phyloP scores from a whole-genome alignment of 2,113 vertebrate genomes.

The Tetrao urogallus region DNA sequence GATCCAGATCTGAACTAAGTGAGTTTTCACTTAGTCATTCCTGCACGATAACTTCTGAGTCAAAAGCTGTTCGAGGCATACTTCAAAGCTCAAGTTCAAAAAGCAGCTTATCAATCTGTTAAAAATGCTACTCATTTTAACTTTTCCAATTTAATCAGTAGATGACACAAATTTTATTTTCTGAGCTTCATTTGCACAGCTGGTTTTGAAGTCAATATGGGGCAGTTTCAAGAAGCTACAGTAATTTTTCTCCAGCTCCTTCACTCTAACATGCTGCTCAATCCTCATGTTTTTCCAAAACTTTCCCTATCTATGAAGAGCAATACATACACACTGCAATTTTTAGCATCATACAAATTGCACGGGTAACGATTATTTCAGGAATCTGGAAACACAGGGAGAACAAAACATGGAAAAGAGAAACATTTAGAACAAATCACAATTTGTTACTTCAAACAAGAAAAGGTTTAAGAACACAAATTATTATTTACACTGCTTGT shows the following conservation, averaged over 20 bases:
- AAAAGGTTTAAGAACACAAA: not conserved
- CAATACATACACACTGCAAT: not conserved
- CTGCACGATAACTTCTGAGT: not conserved
- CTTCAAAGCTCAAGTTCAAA: not conserved
- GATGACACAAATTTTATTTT: not conserved
- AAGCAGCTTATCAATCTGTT: not conserved
- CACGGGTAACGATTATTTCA: not conserved
- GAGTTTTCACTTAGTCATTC: not conserved
- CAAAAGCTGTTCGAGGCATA: not conserved
- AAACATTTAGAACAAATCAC: not conserved
- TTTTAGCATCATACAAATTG: not conserved
- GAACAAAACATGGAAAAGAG: not conserved
- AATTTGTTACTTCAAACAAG: not conserved
- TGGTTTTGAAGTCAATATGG: not conserved
- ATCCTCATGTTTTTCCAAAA: not conserved
- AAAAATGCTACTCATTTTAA: not conserved
- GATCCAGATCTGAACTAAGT: not conserved
- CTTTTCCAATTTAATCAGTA: not conserved
- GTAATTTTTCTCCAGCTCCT: not conserved
- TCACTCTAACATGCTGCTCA: not conserved
- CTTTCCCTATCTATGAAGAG: not conserved
- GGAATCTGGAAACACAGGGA: not conserved
- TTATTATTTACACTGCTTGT: not conserved
- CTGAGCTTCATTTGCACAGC: not conserved
- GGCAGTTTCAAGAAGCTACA: not conserved